Conservation (phyloP, 2,113 vertebrate genomes). For the Perccottus glenii region DNA sequence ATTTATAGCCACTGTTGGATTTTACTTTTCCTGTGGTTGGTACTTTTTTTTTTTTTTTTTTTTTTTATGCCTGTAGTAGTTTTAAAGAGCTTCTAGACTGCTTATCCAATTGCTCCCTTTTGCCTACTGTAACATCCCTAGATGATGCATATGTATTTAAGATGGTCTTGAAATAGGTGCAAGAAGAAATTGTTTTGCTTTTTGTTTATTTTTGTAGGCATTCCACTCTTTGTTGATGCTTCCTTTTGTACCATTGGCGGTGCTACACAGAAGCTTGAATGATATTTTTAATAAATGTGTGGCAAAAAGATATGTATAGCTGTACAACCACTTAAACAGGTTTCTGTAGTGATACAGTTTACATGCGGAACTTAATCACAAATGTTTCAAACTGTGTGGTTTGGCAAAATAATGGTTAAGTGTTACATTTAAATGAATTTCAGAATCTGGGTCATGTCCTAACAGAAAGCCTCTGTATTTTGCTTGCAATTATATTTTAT, state of each 20-base stretch:
- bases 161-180: conserved; percentile 49
- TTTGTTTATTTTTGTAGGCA: conserved; percentile 47
- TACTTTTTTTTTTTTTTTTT: too few relatives aligned
- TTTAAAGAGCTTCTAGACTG: conserved; percentile 65
- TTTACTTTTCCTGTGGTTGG: conserved; percentile 34
- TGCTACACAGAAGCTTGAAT: conserved; percentile 61
- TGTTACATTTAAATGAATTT: conserved; percentile 21
- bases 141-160: conserved; percentile 64
- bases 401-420: conserved; percentile 10
- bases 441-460: conserved; percentile 21
- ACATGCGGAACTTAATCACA: background rate
- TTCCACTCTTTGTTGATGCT: conserved; percentile 64
- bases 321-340: conserved; percentile 51
- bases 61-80: conserved; percentile 41
- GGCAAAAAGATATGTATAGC: conserved; percentile 54
- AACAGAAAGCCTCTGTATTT: conserved; percentile 58
- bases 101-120: conserved; percentile 51
- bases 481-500: conserved; percentile 75
- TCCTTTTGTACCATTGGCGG: conserved; percentile 60
- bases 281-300: conserved; percentile 55
- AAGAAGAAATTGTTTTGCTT: conserved; percentile 51
- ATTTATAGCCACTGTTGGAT: conserved; percentile 46
- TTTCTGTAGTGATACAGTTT: conserved; percentile 42
- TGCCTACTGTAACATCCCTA: conserved; percentile 57
- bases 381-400: conserved; percentile 22